Conservation (phyloP, 2,797 vertebrate genomes). For the Lophotriccus pileatus region DNA sequence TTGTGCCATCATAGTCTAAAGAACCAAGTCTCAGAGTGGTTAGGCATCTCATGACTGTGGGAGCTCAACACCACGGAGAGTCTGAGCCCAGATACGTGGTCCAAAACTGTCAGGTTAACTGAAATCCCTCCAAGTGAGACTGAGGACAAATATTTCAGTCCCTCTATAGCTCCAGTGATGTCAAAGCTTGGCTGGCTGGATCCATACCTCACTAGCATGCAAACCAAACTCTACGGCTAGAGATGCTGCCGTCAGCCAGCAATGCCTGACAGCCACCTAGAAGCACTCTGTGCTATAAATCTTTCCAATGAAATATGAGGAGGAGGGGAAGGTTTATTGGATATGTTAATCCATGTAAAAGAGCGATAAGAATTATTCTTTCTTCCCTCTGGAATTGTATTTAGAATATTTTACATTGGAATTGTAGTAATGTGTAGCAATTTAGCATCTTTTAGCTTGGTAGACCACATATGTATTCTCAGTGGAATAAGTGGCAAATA, state of each 20-base stretch:
- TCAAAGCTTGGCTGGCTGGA: not conserved
- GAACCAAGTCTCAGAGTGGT: not conserved
- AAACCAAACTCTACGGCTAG: not conserved
- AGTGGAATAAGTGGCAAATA: constrained; percentile 50
- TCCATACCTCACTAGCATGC: not conserved
- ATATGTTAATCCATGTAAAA: constrained; percentile 44
- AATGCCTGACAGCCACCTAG: not conserved
- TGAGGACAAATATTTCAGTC: not conserved
- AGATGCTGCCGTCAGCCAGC: not conserved
- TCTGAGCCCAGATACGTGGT: not conserved
- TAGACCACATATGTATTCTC: constrained; percentile 39
- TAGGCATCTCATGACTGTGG: not conserved
- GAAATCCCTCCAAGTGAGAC: not conserved
- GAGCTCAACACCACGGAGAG: not conserved
- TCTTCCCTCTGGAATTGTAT: constrained; percentile 27
- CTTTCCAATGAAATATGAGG: not conserved
- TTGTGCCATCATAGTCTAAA: not conserved
- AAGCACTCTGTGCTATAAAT: not conserved
- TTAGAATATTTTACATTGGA: constrained; percentile 53
- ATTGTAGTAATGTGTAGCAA: constrained; percentile 25
- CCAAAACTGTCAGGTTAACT: not conserved
- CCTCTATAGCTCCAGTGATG: not conserved
- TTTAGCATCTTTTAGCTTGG: constrained; percentile 47
- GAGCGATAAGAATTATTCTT: not conserved
- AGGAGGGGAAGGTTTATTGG: not conserved